These are phyloP conservation scores for Euclidia mi DNA, from an alignment of 2,888 invertebrate species.

Conservation along the genomic window DNA sequence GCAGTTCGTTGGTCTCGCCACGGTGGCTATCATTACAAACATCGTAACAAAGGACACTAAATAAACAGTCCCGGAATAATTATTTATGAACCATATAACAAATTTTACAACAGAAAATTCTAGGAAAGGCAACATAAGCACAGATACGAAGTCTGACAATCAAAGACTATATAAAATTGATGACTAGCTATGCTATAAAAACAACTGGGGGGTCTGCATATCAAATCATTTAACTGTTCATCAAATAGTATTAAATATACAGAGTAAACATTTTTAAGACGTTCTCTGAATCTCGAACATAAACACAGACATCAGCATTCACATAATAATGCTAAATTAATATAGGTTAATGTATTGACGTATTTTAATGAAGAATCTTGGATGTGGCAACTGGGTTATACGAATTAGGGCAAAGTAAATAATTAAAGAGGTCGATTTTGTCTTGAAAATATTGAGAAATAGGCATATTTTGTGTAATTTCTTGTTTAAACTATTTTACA, in stretches of 20 bases:
- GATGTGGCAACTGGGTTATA: constrained; percentile 22
- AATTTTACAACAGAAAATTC: no score
- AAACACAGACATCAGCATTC: constrained; percentile 13
- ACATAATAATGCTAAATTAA: constrained; percentile 55
- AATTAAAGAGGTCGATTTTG: constrained; percentile 17
- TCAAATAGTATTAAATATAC: constrained; percentile 30
- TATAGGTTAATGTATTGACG: constrained; percentile 70
- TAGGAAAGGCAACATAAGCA: no score
- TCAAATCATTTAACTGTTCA: constrained; percentile 38
- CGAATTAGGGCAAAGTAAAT: constrained; percentile 7
- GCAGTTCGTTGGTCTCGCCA: no score
- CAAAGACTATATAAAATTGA: no score
- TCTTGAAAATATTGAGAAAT: constrained; percentile 13
- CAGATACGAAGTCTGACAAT: no score
- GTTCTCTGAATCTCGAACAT: constrained; percentile 21
- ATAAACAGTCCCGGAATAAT: no score
- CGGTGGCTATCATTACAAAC: no score
- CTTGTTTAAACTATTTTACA: no score
- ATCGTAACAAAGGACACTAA: no score
- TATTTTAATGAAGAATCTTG: constrained; percentile 39
- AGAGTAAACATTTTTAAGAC: constrained; percentile 33
- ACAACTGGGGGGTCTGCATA: constrained; percentile 12
- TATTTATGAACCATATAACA: no score
- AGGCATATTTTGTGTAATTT: no score
- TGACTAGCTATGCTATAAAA: no score